Conservation (phyloP, 2,888 invertebrate species). For the Ennomos fuscantarius region DNA sequence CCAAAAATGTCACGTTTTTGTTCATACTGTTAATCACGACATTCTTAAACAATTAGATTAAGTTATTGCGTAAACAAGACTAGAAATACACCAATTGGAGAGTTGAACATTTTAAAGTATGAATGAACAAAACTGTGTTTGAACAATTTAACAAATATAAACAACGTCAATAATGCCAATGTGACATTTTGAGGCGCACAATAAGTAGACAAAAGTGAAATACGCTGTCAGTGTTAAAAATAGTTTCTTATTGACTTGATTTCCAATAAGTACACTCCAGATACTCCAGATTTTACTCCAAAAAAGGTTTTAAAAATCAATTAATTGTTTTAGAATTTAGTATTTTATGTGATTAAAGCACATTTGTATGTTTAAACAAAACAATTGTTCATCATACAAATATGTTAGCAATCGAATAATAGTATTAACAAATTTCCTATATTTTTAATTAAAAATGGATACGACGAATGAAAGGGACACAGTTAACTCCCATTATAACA, state of each 20-base stretch:
- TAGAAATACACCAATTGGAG: conserved; percentile 78
- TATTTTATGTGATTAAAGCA: no score
- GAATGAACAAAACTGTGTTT: conserved; percentile 34
- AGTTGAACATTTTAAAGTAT: conserved; percentile 32
- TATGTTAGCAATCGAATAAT: conserved; percentile 24
- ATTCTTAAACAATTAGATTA: conserved; percentile 35
- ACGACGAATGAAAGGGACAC: conserved; percentile 59
- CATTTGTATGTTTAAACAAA: conserved; percentile 9
- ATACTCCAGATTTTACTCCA: no score
- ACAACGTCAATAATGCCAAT: conserved; percentile 78
- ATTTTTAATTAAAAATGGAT: conserved; percentile 66
- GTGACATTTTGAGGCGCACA: conserved; percentile 73
- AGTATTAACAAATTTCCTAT: conserved; percentile 22
- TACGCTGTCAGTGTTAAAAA: conserved; percentile 68
- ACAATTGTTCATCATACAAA: no score
- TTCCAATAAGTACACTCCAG: no score
- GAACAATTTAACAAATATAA: conserved; percentile 42
- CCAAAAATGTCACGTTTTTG: conserved; percentile 35
- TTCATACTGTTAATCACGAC: conserved; percentile 42
- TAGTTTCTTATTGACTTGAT: background rate
- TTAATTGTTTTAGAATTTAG: no score
- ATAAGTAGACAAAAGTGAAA: conserved; percentile 60
- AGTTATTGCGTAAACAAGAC: conserved; percentile 67
- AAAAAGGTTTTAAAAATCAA: no score
- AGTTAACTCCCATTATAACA: conserved; percentile 59